Conservation (phyloP, 1,140 invertebrate genomes). For the Cydia pomonella region DNA sequence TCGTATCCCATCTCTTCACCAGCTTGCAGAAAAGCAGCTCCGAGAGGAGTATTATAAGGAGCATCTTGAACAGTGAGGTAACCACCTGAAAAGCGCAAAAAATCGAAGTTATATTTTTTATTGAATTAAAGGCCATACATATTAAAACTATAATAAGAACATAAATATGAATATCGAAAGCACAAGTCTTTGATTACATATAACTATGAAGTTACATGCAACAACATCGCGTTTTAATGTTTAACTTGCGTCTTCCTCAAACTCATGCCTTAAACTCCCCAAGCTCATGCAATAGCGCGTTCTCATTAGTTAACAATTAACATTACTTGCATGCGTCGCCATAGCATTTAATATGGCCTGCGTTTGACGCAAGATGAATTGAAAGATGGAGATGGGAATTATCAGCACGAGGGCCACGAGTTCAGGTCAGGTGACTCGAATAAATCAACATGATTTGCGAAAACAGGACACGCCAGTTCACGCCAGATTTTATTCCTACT, state of each 20-base stretch:
- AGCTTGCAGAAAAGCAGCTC: conserved; percentile 91
- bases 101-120: conserved; percentile 10
- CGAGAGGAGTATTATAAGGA: conserved; percentile 90
- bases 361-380: not conserved
- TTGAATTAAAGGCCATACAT: conserved; percentile 16
- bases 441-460: not conserved
- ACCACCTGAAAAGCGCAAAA: conserved; percentile 83
- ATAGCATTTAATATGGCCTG: not conserved
- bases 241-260: not conserved
- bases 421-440: not conserved
- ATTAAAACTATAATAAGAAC: too few species aligned
- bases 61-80: conserved; percentile 90
- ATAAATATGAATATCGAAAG: too few species aligned
- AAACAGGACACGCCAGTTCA: too few species aligned
- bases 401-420: too few species aligned
- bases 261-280: not conserved
- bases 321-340: not conserved
- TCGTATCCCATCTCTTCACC: conserved; percentile 95
- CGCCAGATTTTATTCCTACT: not conserved
- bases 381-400: not conserved
- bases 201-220: not conserved
- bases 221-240: not conserved
- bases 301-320: not conserved
- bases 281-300: not conserved
- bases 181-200: not conserved